A percentile compares a stretch with the other conserved stretches of the same genome.
phyloP scores from a whole-genome alignment of 2,113 vertebrate species.

The Camelus dromedarius region DNA sequence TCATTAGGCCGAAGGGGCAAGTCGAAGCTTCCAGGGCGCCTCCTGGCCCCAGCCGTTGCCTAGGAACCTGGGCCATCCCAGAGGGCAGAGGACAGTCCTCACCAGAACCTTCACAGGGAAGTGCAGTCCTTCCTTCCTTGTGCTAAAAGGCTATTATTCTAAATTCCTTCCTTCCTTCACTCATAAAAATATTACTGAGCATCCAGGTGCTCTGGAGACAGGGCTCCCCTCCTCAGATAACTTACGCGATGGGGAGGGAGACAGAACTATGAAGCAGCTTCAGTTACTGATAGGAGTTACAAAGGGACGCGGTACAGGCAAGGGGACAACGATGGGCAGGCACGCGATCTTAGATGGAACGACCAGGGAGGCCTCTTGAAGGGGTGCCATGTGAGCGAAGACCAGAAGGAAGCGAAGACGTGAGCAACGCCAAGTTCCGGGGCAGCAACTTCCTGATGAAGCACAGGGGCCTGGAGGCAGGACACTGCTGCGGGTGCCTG shows the following conservation, averaged over 20 bases:
- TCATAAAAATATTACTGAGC: not conserved
- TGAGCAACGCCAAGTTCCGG: not conserved
- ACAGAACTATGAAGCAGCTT: not conserved
- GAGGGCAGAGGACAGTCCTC: not conserved
- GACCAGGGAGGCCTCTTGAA: not conserved
- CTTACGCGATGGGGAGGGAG: not conserved
- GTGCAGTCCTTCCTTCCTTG: not conserved
- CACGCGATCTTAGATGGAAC: not conserved
- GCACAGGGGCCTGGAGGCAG: not conserved
- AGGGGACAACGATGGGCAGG: not conserved
- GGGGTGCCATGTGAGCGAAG: not conserved
- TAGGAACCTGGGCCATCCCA: conserved; percentile 36
- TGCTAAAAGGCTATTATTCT: not conserved
- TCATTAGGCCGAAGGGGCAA: conserved; percentile 55
- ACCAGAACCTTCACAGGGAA: not conserved
- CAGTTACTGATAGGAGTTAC: not conserved
- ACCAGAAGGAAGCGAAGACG: not conserved
- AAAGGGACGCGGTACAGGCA: not conserved
- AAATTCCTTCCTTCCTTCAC: not conserved
- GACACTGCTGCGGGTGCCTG: not conserved
- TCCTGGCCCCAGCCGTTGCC: not conserved
- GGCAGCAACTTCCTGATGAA: not conserved
- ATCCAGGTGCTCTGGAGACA: not conserved
- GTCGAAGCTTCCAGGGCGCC: conserved; percentile 12
- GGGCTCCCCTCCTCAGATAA: not conserved